Evolutionary conservation across 2,113 vertebrate species (phyloP).

Genomic region (Stigmatopora argus): DNA sequence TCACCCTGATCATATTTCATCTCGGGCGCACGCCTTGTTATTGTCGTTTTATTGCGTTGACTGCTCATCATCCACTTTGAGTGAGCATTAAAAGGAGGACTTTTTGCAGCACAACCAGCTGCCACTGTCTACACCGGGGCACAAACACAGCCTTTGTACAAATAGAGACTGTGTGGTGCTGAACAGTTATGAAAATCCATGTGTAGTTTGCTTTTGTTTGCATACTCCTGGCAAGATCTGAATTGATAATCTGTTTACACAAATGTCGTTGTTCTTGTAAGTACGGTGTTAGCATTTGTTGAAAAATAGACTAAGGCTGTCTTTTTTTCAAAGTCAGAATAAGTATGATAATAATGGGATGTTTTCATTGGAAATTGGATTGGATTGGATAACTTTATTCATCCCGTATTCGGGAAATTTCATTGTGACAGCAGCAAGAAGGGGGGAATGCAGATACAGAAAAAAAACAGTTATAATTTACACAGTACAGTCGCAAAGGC

Average conservation of each 20-base stretch:
- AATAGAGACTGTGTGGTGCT: not conserved
- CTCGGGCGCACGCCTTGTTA: not conserved
- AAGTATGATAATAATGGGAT: not conserved
- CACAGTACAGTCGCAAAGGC: too few relatives aligned
- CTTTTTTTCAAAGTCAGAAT: not conserved
- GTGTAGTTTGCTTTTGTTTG: not conserved
- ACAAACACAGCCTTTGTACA: not conserved
- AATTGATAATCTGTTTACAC: constrained; percentile 2
- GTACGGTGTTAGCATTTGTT: not conserved
- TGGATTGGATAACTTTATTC: too few relatives aligned
- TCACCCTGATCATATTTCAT: not conserved
- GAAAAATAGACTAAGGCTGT: not conserved
- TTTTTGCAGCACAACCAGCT: not conserved
- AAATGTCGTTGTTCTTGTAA: not conserved
- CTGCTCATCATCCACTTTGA: not conserved
- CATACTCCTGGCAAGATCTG: not conserved
- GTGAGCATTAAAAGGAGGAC: not conserved
- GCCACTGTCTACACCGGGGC: not conserved
- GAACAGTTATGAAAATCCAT: constrained; percentile 3
- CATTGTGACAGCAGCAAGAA: too few relatives aligned
- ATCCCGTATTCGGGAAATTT: too few relatives aligned
- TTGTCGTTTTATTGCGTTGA: not conserved
- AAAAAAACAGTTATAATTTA: too few relatives aligned
- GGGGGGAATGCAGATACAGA: too few relatives aligned
- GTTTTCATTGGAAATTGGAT: not conserved